Conservation (phyloP, 2,888 invertebrate genomes). For the Trissoscelio sp. region DNA sequence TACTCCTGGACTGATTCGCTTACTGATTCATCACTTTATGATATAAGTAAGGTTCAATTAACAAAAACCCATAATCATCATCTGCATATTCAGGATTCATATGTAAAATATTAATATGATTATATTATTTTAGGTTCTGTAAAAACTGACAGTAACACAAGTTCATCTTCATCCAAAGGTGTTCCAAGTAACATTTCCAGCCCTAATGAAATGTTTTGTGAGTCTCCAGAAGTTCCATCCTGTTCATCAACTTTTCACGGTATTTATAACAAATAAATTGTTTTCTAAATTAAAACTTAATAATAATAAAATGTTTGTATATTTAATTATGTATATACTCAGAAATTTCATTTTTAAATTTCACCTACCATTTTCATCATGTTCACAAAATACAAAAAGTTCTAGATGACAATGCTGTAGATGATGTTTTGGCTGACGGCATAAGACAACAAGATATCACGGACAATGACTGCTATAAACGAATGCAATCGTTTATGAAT, state of each 20-base stretch:
- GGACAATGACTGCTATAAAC: constrained; percentile 85
- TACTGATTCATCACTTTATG: constrained; percentile 77
- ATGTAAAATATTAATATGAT: too few species aligned
- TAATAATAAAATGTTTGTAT: not conserved
- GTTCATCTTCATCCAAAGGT: constrained; percentile 70
- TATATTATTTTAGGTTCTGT: constrained; percentile 26
- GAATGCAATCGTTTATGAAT: constrained; percentile 84
- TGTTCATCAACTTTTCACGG: constrained; percentile 80
- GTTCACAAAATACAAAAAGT: constrained; percentile 71
- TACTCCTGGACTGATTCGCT: constrained; percentile 80
- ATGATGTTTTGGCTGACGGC: constrained; percentile 84
- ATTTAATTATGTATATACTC: not conserved
- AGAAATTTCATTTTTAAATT: not conserved
- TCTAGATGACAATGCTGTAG: constrained; percentile 82
- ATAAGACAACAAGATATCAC: constrained; percentile 83
- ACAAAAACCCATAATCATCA: too few species aligned
- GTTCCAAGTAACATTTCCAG: constrained; percentile 76
- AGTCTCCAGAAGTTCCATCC: constrained; percentile 81
- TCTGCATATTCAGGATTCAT: too few species aligned
- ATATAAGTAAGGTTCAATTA: constrained; percentile 73
- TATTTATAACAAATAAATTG: constrained; percentile 49
- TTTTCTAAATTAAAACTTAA: too few species aligned
- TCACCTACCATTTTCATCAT: not conserved
- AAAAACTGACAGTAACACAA: constrained; percentile 46
- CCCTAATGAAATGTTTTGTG: constrained; percentile 78